Conservation (phyloP, 2,888 invertebrate species). For the Drosophila subquinaria region DNA sequence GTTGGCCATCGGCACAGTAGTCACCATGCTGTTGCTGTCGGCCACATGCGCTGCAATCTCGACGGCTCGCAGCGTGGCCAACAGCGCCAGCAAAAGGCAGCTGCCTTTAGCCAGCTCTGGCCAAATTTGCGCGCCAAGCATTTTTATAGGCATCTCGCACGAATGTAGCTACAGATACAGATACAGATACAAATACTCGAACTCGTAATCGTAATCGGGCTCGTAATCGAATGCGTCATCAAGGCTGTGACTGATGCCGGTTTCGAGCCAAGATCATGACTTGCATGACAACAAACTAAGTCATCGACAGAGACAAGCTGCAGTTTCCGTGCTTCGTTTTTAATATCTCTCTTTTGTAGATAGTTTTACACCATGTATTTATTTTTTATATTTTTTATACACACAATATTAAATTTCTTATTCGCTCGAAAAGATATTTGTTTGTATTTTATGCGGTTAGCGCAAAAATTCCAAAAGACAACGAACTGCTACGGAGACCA, state of each 20-base stretch:
- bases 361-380: background rate
- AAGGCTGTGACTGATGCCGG: conserved; percentile 66
- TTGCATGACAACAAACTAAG: conserved; percentile 51
- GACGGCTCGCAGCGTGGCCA: conserved; percentile 30
- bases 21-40: conserved; percentile 29
- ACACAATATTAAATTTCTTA: conserved; percentile 36
- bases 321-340: conserved; percentile 17
- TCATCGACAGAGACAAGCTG: conserved; percentile 20
- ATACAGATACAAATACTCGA: conserved; percentile 27
- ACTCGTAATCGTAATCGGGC: conserved; percentile 28
- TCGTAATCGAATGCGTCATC: conserved; percentile 71
- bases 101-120: conserved; percentile 56
- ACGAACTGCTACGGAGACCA: conserved; percentile 35
- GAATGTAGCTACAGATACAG: conserved; percentile 28
- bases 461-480: conserved; percentile 55
- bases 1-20: conserved; percentile 12
- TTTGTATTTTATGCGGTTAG: conserved; percentile 43
- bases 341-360: background rate
- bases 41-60: conserved; percentile 47
- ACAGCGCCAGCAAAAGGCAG: conserved; percentile 42
- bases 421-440: conserved; percentile 31
- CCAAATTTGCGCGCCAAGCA: conserved; percentile 70
- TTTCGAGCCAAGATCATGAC: conserved; percentile 73
- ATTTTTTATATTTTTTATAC: background rate
- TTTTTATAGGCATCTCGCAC: conserved; percentile 49